A percentile compares a stretch with the other conserved stretches of the same genome.
These are phyloP conservation scores for Pipistrellus kuhlii DNA, from an alignment of 2,797 vertebrate species.

Conservation along the genomic window DNA sequence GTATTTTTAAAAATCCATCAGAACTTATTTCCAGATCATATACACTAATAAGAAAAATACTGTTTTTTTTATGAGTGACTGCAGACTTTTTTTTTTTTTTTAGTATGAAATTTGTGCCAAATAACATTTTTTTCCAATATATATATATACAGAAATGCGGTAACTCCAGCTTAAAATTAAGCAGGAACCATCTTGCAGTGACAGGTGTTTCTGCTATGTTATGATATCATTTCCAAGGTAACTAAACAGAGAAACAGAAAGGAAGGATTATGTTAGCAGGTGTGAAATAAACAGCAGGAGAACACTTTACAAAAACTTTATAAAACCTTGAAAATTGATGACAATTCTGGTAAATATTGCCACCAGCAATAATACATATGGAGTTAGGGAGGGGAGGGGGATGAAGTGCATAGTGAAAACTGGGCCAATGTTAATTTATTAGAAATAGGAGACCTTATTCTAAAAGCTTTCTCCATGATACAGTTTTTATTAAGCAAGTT, in stretches of 20 bases:
- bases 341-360: conserved; percentile 54
- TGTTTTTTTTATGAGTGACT: conserved; percentile 36
- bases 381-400: not conserved
- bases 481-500: not conserved
- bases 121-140: not conserved
- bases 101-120: conserved; percentile 53
- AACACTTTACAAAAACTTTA: conserved; percentile 52
- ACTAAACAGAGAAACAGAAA: conserved; percentile 59
- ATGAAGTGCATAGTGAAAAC: not conserved
- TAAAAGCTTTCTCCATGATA: not conserved
- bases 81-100: not conserved
- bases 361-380: not conserved
- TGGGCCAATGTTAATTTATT: not conserved
- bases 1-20: conserved; percentile 38
- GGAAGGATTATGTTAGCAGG: conserved; percentile 73
- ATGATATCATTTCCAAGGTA: conserved; percentile 70
- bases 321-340: conserved; percentile 55
- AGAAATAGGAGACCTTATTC: not conserved
- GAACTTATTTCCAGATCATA: not conserved
- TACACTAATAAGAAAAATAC: not conserved
- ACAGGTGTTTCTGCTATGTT: conserved; percentile 75
- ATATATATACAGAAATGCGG: conserved; percentile 62
- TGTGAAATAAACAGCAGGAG: conserved; percentile 72
- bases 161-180: conserved; percentile 73
- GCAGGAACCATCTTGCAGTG: conserved; percentile 62